Evolutionary conservation across 2,888 invertebrate species (phyloP).

Genomic region (Pyralis farinalis): DNA sequence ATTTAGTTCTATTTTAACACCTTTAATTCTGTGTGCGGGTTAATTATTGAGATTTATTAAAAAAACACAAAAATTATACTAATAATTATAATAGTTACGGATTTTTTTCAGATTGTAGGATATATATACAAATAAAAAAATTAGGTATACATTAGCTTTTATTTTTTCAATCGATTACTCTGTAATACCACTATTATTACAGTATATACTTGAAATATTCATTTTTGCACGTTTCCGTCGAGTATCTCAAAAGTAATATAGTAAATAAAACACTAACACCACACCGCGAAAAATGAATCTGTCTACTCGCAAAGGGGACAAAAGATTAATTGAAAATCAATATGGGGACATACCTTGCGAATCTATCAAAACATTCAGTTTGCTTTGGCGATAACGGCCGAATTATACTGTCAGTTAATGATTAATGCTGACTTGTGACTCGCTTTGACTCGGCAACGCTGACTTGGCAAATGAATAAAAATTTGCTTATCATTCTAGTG

Average conservation of each 20-base stretch:
- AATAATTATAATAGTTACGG: too few relatives aligned
- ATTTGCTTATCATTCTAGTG: constrained; percentile 35
- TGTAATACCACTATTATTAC: too few relatives aligned
- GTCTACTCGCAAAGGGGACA: constrained; percentile 63
- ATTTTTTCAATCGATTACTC: too few relatives aligned
- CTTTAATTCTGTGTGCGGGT: too few relatives aligned
- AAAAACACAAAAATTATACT: too few relatives aligned
- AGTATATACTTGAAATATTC: too few relatives aligned
- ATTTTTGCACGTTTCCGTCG: constrained; percentile 17
- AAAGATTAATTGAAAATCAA: constrained; percentile 78
- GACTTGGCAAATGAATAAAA: constrained; percentile 44
- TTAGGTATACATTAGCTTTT: too few relatives aligned
- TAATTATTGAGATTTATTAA: too few relatives aligned
- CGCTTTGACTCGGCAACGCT: constrained; percentile 41
- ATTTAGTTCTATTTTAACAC: too few relatives aligned
- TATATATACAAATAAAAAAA: too few relatives aligned
- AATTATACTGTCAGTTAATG: constrained; percentile 65
- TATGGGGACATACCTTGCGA: constrained; percentile 62
- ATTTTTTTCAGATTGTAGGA: too few relatives aligned
- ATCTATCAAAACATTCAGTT: constrained; percentile 70
- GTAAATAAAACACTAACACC: constrained; percentile 36
- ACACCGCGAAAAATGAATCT: constrained; percentile 56
- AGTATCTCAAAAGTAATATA: constrained; percentile 19
- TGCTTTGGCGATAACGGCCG: constrained; percentile 64
- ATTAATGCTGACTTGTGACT: constrained; percentile 69